Evolutionary conservation across 2,797 vertebrate species (phyloP), one percentile per base, ranked within the genome.

Genomic region (Crenichthys baileyi): DNA sequence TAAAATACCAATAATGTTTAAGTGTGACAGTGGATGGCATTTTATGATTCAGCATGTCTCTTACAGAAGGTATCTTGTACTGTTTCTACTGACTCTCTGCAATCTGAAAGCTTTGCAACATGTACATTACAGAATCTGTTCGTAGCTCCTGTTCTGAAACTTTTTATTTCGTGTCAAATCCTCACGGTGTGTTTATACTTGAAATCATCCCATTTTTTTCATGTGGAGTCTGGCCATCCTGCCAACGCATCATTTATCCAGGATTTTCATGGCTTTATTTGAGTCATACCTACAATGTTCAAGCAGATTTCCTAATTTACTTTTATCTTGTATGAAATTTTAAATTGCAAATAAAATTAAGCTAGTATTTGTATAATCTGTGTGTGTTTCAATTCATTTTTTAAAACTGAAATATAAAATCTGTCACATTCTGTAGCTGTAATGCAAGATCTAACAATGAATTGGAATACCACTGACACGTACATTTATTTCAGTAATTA

Each of bases 241-340:
- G 83, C 92, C 87, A 79, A 46, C 87, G 76, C 80, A 65, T 85
- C 82, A 84, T 86, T 83, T 85, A 89, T 93, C 77, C 72, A 84
- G 75, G 82, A 88, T 91, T 93, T 89, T 61, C 89, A 86, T 89
- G 91, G 83, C 90, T 92, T 90, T 91, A 84, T 92, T 85, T 86
- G 81, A 88, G 86, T 93, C 89, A 87, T 89, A 92, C 87, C 85
- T 90, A 87, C 91, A 87, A 89, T 81, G 80, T 93, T 92, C 92
- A 93, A 92, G 89, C 93, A 92, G 88, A 92, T 92, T 93, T 83
- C 93, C 91, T 94, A 92, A 93, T 93, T 93, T 93, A 86, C 88
- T 94, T 95, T 94, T 92, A 93, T 94, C 94, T 96, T 96, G 94
- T 95, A 95, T 93, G 91, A 88, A 91, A 93, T 95, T 95, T 94